Evolutionary conservation across 92 coral and sea anemone genomes (phyloP), one percentile per base, ranked within the genome.

Genomic region (Muricea muricata): DNA sequence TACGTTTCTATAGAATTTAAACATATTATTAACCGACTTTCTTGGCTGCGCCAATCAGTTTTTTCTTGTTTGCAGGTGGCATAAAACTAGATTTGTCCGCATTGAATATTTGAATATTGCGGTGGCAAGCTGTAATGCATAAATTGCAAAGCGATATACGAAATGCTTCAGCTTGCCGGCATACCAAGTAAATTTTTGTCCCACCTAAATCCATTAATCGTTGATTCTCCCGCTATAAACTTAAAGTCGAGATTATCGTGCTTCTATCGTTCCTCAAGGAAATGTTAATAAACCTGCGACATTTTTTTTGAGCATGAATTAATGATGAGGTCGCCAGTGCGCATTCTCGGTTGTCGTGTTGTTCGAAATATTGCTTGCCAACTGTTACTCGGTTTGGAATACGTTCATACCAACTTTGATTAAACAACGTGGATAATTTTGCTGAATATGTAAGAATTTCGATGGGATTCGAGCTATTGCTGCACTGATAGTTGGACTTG

Each of bases 321-420:
- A 75, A 75, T 75, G 45, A 75, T 75, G 65, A 45, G 56, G 18
- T 52, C 26, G 3, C 24, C 23, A 23, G 60, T 40, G 32, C 65
- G 80, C 65, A 75, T 52, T 28, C 65, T 48, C 80, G 24, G 80
- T 47, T 0, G 25, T 24, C 39, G 18, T 75, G 65, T 75, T 75
- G 65, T 75, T 35, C 40, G 4, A 10, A 75, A 20, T 26, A 9
- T 32, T 75, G 65, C 80, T 75, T 75, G 80, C 80, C 80, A 75
- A 75, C 80, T 75, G 80, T 17, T 47, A 75, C 61, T 28, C 52
- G 15, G 24, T 47, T 13, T 31, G 9, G 80, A 14, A 37, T 13
- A 25, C 58, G 45, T 50, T 45, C 14, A 24, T 18, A 10, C 15
- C 23, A 24, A 45, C 14, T 47, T 73, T 29, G 29, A 12, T 23